Percentiles rank a stretch among this genome's conserved stretches.
Evolutionary conservation across 2,113 vertebrate species (phyloP).

Genomic region (Pongo abelii): DNA sequence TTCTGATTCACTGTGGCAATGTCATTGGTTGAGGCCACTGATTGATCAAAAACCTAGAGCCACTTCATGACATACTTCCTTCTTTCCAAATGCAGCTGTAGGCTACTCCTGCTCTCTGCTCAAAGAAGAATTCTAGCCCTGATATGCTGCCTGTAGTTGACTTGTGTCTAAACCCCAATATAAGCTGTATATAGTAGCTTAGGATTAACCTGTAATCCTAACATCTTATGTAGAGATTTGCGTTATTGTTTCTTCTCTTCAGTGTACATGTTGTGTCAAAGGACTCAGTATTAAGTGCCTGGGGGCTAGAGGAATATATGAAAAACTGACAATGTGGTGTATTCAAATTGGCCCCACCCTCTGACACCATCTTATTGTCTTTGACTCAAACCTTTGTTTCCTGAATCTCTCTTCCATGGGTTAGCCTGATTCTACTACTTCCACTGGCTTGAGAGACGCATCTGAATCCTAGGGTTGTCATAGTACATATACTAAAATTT

Average conservation of each 20-base stretch:
- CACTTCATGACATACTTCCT: background rate
- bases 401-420: background rate
- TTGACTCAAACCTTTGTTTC: background rate
- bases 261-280: background rate
- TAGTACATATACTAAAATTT: background rate
- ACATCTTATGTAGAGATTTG: background rate
- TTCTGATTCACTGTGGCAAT: background rate
- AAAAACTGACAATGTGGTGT: background rate
- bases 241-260: background rate
- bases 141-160: background rate
- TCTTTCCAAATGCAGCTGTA: background rate
- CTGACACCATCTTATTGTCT: background rate
- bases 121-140: background rate
- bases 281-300: background rate
- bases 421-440: background rate
- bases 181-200: background rate
- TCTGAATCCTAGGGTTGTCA: background rate
- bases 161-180: background rate
- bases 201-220: background rate
- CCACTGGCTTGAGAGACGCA: background rate
- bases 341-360: background rate
- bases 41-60: background rate
- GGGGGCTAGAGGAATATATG: background rate
- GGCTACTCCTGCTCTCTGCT: background rate
- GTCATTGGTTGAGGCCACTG: background rate